Base-by-base conservation (phyloP, 2,113 vertebrate genomes). In the Ursus arctos region DNA sequence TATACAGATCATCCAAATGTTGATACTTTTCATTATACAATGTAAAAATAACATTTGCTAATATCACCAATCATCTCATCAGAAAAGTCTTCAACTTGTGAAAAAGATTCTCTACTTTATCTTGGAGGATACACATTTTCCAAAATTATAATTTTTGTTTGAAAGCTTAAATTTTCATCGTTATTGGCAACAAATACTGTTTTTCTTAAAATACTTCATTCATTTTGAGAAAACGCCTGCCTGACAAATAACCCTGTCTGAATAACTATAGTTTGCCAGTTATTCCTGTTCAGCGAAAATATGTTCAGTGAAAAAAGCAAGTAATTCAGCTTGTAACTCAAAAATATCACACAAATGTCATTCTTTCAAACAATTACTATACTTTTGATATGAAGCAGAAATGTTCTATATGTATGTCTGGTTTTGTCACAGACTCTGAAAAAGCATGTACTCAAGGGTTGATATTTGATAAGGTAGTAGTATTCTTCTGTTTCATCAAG, bases 161-260 rank as follows among this genome's bases (percentile, higher is more conserved):
- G 9, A 89, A 82, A 92, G 40, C 33, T 89, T 94, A 40, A 74
- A 67, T 92, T 94, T 94, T 76, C 43, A 49, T 76, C 24, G 69
- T 88, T 47, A 26, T 71, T 97, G 88, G 63, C 77, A 88, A 74
- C 6, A 72, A 57, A 65, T 43, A 55, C 28, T 69, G 12, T 71
- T 91, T 91, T 93, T 65, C 55, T 88, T 89, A 53, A 92, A 92
- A 72, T 57, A 28, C 19, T 88, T 84, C 61, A 80, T 94, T 91
- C 11, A 88, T 88, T 96, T 74, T 97, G 53, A 95, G 53, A 83
- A 96, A 91, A 65, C 22, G 53, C 59, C 63, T 95, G 69, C 71
- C 87, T 77, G 43, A 77, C 26, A 95, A 77, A 77, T n/a, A 87
- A 69, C 7, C 63, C 36, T 49, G 10, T 59, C 28, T 72, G 76